These are phyloP conservation scores for Ligdia adustata DNA, from an alignment of 2,888 invertebrate species.

Conservation along the genomic window DNA sequence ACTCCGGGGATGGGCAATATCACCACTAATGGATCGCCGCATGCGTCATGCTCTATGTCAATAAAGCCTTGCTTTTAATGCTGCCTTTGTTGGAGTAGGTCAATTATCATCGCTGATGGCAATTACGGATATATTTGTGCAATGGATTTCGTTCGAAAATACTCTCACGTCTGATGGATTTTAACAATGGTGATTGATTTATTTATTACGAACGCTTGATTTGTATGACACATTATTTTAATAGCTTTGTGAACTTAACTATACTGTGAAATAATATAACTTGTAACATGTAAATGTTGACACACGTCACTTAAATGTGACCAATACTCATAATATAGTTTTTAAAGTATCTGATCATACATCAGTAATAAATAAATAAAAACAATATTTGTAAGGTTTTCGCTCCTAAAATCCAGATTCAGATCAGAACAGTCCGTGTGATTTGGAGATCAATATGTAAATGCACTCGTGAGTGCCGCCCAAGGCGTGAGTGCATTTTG, in stretches of 20 bases:
- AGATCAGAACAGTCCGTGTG: constrained; percentile 61
- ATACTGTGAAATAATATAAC: no score
- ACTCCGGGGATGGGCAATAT: constrained; percentile 41
- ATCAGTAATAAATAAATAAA: no score
- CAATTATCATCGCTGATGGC: constrained; percentile 63
- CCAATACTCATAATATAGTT: no score
- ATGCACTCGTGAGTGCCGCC: constrained; percentile 69
- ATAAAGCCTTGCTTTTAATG: constrained; percentile 69
- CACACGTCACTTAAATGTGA: no score
- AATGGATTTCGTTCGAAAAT: constrained; percentile 38
- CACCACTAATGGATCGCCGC: constrained; percentile 65
- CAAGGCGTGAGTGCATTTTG: constrained; percentile 75
- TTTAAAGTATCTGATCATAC: no score
- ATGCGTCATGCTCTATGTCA: constrained; percentile 66
- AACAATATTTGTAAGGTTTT: no score
- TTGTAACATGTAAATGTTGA: no score
- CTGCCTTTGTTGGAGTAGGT: constrained; percentile 67
- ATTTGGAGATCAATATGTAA: constrained; percentile 79
- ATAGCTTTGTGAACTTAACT: no score
- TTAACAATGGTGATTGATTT: constrained; percentile 34
- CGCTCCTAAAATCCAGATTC: no score
- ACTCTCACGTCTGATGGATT: constrained; percentile 39
- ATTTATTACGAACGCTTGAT: constrained; percentile 14
- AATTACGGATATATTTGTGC: constrained; percentile 53
- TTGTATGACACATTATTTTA: constrained; percentile 9